A percentile compares a stretch with the other conserved stretches of the same genome.
phyloP scores from a whole-genome alignment of 1,140 invertebrate genomes.

The Cyclina sinensis region DNA sequence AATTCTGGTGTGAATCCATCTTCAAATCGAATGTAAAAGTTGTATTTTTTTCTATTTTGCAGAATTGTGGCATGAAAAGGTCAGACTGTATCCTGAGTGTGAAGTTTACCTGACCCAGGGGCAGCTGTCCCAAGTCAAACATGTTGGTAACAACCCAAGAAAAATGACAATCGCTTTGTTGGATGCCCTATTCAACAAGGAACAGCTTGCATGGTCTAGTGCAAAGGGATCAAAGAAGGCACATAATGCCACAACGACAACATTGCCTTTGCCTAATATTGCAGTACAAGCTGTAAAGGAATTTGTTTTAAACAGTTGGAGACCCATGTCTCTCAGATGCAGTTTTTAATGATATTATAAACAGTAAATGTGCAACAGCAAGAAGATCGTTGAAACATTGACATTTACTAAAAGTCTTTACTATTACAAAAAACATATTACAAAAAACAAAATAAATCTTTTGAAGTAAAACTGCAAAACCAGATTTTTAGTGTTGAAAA shows the following conservation, averaged over 20 bases:
- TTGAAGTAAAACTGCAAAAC: not conserved
- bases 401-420: not conserved
- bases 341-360: conserved; percentile 56
- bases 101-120: conserved; percentile 31
- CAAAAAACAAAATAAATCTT: not conserved
- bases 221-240: conserved; percentile 57
- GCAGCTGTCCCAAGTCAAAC: conserved; percentile 44
- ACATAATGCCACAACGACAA: conserved; percentile 17
- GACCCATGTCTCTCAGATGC: conserved; percentile 32
- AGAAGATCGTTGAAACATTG: conserved; percentile 32
- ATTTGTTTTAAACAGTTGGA: conserved; percentile 28
- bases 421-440: not conserved
- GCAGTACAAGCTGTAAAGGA: conserved; percentile 28
- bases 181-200: conserved; percentile 40
- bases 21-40: not conserved
- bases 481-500: not conserved
- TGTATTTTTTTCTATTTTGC: conserved; percentile 28
- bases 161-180: conserved; percentile 47
- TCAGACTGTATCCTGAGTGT: conserved; percentile 4
- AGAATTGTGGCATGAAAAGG: conserved; percentile 47
- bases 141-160: conserved; percentile 24
- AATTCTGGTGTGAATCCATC: not conserved
- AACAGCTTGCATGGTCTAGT: conserved; percentile 53
- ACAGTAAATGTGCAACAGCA: conserved; percentile 62
- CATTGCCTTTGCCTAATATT: not conserved